Percentiles rank a stretch among this genome's conserved stretches.
Evolutionary conservation across 2,888 invertebrate species (phyloP).

Genomic region (Barypeithes pellucidus): DNA sequence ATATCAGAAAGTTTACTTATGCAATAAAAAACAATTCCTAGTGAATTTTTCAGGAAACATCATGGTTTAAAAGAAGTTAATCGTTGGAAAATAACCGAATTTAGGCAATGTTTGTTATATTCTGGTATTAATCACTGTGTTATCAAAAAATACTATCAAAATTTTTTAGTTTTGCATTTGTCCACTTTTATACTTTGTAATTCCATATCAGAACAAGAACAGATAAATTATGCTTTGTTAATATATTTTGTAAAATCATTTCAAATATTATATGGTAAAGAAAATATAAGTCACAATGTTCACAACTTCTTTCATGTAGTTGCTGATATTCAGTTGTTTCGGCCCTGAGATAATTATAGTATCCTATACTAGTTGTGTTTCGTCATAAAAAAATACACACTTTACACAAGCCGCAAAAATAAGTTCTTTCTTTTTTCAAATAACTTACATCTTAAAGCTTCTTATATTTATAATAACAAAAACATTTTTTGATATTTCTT

Average conservation of each 20-base stretch:
- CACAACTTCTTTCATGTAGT: conserved; percentile 56
- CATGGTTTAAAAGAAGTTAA: conserved; percentile 39
- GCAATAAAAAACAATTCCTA: conserved; percentile 20
- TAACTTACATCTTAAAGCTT: no score
- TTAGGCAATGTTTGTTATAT: conserved; percentile 52
- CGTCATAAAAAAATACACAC: no score
- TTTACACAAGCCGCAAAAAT: no score
- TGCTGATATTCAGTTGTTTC: conserved; percentile 49
- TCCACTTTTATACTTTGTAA: conserved; percentile 38
- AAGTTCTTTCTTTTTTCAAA: conserved; percentile 50
- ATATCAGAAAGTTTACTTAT: conserved; percentile 18
- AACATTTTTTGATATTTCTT: no score
- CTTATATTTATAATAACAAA: no score
- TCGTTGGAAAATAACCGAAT: conserved; percentile 54
- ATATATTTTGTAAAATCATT: conserved; percentile 53
- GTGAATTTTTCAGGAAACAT: conserved; percentile 46
- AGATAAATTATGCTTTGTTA: conserved; percentile 41
- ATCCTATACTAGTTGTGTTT: no score
- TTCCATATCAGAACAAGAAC: background rate
- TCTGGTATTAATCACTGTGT: conserved; percentile 43
- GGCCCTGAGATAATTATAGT: conserved; percentile 48
- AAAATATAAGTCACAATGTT: conserved; percentile 56
- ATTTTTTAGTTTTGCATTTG: conserved; percentile 48
- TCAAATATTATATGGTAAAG: conserved; percentile 50
- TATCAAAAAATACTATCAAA: conserved; percentile 41